phyloP scores from a whole-genome alignment of 2,888 invertebrate species.

The Lepas anatifera region DNA sequence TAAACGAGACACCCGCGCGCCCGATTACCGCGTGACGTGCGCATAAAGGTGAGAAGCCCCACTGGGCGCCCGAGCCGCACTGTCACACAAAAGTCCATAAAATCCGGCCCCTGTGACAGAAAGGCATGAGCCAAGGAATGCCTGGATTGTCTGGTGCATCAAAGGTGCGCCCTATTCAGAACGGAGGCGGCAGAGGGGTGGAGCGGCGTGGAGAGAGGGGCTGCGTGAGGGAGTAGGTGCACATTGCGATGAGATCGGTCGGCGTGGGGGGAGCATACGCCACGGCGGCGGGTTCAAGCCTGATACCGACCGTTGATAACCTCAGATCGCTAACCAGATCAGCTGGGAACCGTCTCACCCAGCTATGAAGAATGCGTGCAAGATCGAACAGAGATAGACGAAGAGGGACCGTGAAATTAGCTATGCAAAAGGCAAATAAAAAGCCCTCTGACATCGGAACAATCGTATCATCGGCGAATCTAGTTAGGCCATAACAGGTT shows the following conservation, averaged over 20 bases:
- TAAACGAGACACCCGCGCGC: background rate
- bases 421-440: too few relatives aligned
- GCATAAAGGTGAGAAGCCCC: slow-evolving; percentile 9
- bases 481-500: too few relatives aligned
- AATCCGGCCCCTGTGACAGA: slow-evolving; percentile 5
- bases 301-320: background rate
- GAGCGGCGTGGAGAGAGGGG: too few relatives aligned
- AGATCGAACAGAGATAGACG: too few relatives aligned
- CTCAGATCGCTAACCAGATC: background rate
- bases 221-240: background rate
- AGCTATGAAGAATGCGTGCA: too few relatives aligned
- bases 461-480: too few relatives aligned
- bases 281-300: too few relatives aligned
- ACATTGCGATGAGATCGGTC: background rate
- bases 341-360: too few relatives aligned
- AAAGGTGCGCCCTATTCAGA: background rate
- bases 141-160: slow-evolving; percentile 1
- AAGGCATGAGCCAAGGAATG: slow-evolving; percentile 7
- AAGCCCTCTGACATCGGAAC: too few relatives aligned
- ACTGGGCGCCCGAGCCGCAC: background rate
- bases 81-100: slow-evolving; percentile 12
- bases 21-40: background rate
- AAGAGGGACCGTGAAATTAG: too few relatives aligned
- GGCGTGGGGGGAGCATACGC: too few relatives aligned
- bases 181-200: background rate